Base-by-base conservation (phyloP, 2,113 vertebrate species). In the Centropristis striata region DNA sequence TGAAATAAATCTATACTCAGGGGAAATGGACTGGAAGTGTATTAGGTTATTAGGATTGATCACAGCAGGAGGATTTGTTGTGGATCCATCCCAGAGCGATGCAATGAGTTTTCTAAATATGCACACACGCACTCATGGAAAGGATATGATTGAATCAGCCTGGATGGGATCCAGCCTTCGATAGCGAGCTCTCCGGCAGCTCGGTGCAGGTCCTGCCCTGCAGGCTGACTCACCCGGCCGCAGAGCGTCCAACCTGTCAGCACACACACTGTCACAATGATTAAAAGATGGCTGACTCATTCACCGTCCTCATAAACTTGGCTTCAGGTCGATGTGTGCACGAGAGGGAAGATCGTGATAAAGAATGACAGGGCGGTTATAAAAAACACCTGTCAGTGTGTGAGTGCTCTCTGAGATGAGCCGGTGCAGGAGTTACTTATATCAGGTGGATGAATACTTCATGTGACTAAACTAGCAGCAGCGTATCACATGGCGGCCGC, bases 261-360 rank as follows among this genome's bases (percentile, higher is more conserved):
- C 58, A 41, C 37, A 23, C 66, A 54, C 75, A 71, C 61, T 71
- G 64, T 86, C 84, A 74, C 53, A 14, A n/a, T 78, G 81, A 90
- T 88, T 72, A 89, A 84, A 82, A 74, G 63, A 44, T 65, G 8
- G 15, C 73, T 88, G 87, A 90, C 57, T 81, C 81, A 87, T 39
- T 60, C 66, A 2, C 63, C 23, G 27, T 61, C 67, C 66, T 60
- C n/a, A 32, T 50, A 68, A 78, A 53, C 51, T 20, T 63, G 61
- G 27, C 54, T 81, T 63, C 28, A 65, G 75, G 74, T 78, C 41
- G 18, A 42, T 32, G 14, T 21, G 61, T 47, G 13, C 58, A 20
- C 15, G 2, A 49, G 25, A 13, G 4, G 20, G 14, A 32, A 55
- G 21, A 58, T 55, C 37, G 55, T 8, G 28, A 78, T 76, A 15